A percentile compares a stretch with the other conserved stretches of the same genome.
phyloP scores from a whole-genome alignment of 1,140 invertebrate species.

The Thaumatotibia leucotreta region DNA sequence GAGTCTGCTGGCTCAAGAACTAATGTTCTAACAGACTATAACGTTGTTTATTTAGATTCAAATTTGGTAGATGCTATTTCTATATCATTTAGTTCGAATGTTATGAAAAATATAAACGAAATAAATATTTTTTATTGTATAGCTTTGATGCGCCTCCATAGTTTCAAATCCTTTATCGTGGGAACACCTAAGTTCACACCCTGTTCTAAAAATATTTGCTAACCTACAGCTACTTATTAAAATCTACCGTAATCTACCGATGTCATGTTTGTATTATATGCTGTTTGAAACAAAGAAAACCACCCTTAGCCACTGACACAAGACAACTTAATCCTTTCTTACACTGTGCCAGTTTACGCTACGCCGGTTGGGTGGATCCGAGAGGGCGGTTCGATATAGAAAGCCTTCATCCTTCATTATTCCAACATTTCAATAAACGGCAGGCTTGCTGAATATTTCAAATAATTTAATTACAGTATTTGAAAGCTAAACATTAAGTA shows the following conservation, averaged over 20 bases:
- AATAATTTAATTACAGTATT: too few relatives aligned
- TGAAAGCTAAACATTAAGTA: too few relatives aligned
- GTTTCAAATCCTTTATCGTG: slow-evolving; percentile 49
- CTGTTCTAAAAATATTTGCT: slow-evolving; percentile 18
- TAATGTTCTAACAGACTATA: slow-evolving; percentile 62
- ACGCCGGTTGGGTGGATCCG: background rate
- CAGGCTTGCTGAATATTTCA: too few relatives aligned
- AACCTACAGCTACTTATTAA: slow-evolving; percentile 17
- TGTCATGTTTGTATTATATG: background rate
- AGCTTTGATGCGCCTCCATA: slow-evolving; percentile 60
- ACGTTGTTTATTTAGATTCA: slow-evolving; percentile 53
- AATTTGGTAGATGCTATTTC: background rate
- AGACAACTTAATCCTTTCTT: background rate
- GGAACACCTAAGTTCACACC: slow-evolving; percentile 44
- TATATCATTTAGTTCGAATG: background rate
- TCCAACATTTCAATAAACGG: too few relatives aligned
- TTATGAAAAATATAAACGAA: background rate
- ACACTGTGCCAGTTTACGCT: background rate
- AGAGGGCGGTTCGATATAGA: too few relatives aligned
- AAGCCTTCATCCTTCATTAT: too few relatives aligned
- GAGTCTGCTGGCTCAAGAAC: slow-evolving; percentile 75
- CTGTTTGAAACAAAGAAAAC: background rate
- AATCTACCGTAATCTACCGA: slow-evolving; percentile 20
- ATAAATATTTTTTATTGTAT: slow-evolving; percentile 7
- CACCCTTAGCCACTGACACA: background rate